These are phyloP conservation scores for Silurus aristotelis DNA, from an alignment of 2,797 vertebrate species.

Conservation along the genomic window DNA sequence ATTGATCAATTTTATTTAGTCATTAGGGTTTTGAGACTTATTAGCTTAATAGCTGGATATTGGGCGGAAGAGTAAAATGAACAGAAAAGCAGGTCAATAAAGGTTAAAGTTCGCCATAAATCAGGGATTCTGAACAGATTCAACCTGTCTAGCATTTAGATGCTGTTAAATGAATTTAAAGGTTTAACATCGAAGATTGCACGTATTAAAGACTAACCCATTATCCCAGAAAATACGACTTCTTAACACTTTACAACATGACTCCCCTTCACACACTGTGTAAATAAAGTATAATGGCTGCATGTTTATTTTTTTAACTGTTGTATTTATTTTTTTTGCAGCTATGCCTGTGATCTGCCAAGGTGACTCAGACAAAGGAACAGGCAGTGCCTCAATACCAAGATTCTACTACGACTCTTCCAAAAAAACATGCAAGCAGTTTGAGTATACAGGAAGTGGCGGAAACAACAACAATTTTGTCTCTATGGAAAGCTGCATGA, in stretches of 20 bases:
- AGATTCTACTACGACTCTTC: slow-evolving; percentile 10
- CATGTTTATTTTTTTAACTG: neutral
- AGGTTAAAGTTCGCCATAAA: neutral
- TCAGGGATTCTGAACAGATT: neutral
- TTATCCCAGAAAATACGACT: neutral
- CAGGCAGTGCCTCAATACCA: neutral
- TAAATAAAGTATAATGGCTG: neutral
- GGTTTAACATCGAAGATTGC: neutral
- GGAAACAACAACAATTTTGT: slow-evolving; percentile 32
- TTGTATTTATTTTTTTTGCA: slow-evolving; percentile 1
- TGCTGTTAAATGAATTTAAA: neutral
- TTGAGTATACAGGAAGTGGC: slow-evolving; percentile 22
- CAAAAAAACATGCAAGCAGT: neutral
- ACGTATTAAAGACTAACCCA: neutral
- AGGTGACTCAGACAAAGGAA: neutral
- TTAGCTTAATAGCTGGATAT: neutral
- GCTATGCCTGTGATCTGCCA: slow-evolving; percentile 11
- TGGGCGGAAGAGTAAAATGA: neutral
- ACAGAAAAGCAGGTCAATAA: neutral
- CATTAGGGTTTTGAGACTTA: neutral
- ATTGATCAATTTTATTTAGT: neutral
- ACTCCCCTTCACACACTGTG: neutral
- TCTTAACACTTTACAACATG: neutral
- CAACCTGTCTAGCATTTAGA: neutral
- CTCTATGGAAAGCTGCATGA: neutral